phyloP scores from a whole-genome alignment of 2,113 vertebrate species.

The Pluvianellus socialis region DNA sequence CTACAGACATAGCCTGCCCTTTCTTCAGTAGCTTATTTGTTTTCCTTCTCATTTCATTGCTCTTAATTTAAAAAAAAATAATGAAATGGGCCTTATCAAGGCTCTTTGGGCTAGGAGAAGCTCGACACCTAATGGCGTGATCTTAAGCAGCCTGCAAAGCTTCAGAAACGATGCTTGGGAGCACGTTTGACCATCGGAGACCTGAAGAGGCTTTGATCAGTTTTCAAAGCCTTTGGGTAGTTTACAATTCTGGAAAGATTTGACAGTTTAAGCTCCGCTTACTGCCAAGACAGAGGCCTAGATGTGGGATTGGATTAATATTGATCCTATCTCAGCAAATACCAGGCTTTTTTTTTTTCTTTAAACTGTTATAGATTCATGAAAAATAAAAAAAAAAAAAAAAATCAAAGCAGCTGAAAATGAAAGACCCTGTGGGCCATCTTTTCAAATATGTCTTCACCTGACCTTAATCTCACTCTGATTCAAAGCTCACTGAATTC shows the following conservation, averaged over 20 bases:
- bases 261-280: conserved; percentile 23
- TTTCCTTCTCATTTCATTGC: neutral
- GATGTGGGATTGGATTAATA: conserved; percentile 42
- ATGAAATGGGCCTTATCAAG: neutral
- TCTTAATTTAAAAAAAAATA: neutral
- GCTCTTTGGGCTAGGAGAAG: neutral
- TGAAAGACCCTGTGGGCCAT: neutral
- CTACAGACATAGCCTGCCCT: neutral
- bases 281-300: conserved; percentile 19
- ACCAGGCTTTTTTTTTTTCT: neutral
- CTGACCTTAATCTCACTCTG: conserved; percentile 12
- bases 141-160: neutral
- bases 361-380: conserved; percentile 29
- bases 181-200: neutral
- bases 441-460: conserved; percentile 1
- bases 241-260: conserved; percentile 23
- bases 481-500: neutral
- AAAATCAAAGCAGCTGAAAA: conserved; percentile 39
- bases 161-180: neutral
- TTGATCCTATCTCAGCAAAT: conserved; percentile 44
- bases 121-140: neutral
- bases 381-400: neutral
- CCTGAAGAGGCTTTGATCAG: conserved; percentile 40
- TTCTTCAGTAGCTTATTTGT: neutral
- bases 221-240: conserved; percentile 44